Conservation (phyloP, 2,113 vertebrate species). For the Toxotes chatareus region DNA sequence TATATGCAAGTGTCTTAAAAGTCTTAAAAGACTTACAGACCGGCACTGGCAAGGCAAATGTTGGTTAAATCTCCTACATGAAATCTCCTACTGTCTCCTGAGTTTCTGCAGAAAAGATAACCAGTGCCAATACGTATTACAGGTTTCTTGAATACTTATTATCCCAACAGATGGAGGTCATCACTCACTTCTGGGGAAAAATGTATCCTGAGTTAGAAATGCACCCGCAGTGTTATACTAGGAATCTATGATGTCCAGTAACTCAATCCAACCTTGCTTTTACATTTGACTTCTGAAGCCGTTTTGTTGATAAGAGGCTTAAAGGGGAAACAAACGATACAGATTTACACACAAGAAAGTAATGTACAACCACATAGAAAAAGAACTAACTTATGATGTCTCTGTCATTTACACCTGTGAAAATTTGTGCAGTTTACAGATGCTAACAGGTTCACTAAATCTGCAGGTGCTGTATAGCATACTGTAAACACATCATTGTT, state of each 20-base stretch:
- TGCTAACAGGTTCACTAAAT: neutral
- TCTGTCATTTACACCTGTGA: no score
- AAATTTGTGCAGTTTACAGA: neutral
- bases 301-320: neutral
- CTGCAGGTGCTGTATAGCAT: neutral
- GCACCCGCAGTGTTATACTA: neutral
- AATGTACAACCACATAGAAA: no score
- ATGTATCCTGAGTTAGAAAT: neutral
- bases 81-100: no score
- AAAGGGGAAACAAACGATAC: neutral
- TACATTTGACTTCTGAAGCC: neutral
- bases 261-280: neutral
- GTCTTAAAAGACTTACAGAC: no score
- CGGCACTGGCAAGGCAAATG: no score
- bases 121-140: neutral
- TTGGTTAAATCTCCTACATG: no score
- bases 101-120: neutral
- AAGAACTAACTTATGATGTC: no score
- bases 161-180: neutral
- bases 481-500: neutral
- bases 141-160: neutral
- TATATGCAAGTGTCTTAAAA: no score
- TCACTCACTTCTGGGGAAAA: neutral
- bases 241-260: neutral
- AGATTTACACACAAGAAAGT: neutral